Percentiles rank a stretch among this genome's conserved stretches.
These are phyloP conservation scores for Parelbella ahira DNA, from an alignment of 2,888 invertebrate genomes.

Conservation along the genomic window DNA sequence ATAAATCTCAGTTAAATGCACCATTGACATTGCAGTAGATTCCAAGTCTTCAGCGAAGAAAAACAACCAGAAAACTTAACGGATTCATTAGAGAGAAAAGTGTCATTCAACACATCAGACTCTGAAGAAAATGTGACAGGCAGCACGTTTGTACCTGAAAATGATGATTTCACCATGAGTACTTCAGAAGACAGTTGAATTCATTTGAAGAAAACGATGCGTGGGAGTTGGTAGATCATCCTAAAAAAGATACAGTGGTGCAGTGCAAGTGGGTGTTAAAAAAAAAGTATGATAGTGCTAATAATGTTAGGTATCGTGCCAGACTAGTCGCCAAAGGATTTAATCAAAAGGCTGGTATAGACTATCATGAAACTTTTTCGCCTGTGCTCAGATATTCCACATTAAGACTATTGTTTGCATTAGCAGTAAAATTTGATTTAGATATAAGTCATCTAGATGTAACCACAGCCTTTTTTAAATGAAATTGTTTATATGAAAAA, in stretches of 20 bases:
- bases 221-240: constrained; percentile 3
- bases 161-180: too few species aligned
- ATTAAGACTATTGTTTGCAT: constrained; percentile 27
- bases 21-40: too few species aligned
- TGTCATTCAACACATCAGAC: too few species aligned
- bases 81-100: too few species aligned
- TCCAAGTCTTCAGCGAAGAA: too few species aligned
- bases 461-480: neutral
- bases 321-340: constrained; percentile 32
- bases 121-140: too few species aligned
- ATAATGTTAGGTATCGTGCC: constrained; percentile 2
- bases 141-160: too few species aligned
- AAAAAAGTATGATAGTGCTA: constrained; percentile 15
- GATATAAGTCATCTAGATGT: constrained; percentile 3
- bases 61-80: too few species aligned
- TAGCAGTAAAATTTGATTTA: neutral
- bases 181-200: too few species aligned
- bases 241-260: neutral
- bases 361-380: constrained; percentile 10
- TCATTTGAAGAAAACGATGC: constrained; percentile 5
- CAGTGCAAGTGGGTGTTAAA: neutral
- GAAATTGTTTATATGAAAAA: constrained; percentile 19
- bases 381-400: constrained; percentile 23
- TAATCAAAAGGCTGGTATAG: constrained; percentile 7
- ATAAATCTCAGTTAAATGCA: too few species aligned